Conservation (phyloP, 2,888 invertebrate species). For the Drosophila basisetae region DNA sequence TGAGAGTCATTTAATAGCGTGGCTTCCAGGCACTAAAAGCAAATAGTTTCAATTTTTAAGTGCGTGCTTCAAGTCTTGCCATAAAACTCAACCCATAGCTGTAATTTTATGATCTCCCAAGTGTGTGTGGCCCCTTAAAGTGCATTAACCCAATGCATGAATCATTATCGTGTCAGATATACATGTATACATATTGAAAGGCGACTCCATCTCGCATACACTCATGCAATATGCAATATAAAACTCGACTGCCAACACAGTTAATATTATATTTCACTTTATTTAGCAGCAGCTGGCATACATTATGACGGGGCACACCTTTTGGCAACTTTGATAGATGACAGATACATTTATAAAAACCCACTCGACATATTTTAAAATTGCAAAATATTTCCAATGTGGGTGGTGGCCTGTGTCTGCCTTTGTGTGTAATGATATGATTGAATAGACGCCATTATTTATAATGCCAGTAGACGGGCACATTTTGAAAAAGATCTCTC, state of each 20-base stretch:
- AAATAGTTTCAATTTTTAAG: slow-evolving; percentile 56
- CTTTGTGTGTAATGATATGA: slow-evolving; percentile 49
- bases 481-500: neutral
- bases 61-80: slow-evolving; percentile 44
- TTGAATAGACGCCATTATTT: slow-evolving; percentile 49
- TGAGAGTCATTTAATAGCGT: slow-evolving; percentile 31
- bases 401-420: slow-evolving; percentile 6
- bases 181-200: slow-evolving; percentile 13
- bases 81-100: slow-evolving; percentile 31
- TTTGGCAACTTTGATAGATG: slow-evolving; percentile 58
- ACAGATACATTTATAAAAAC: slow-evolving; percentile 51
- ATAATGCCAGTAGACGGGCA: slow-evolving; percentile 12
- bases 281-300: slow-evolving; percentile 40
- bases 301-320: slow-evolving; percentile 18
- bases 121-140: slow-evolving; percentile 25
- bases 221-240: slow-evolving; percentile 14
- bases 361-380: slow-evolving; percentile 49
- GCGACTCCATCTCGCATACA: slow-evolving; percentile 5
- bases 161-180: slow-evolving; percentile 39
- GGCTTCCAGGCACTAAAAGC: slow-evolving; percentile 35
- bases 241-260: slow-evolving; percentile 16
- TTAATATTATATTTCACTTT: slow-evolving; percentile 60
- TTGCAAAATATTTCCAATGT: slow-evolving; percentile 36
- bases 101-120: slow-evolving; percentile 26
- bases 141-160: slow-evolving; percentile 38